phyloP scores from a whole-genome alignment of 2,888 invertebrate species.

The Camptogramma bilineatum region DNA sequence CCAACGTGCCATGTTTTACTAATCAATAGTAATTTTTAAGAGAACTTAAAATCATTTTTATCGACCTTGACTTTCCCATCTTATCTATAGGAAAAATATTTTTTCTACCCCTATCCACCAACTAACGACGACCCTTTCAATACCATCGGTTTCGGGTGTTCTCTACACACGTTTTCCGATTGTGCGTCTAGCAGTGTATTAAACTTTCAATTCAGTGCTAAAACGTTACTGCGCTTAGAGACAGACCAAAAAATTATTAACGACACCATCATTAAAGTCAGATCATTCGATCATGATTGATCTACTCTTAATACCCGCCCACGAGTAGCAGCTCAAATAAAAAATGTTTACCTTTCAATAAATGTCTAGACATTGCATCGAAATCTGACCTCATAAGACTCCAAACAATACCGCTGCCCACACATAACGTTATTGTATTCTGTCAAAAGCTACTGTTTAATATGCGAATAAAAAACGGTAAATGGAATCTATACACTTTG shows the following conservation, averaged over 20 bases:
- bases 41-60: too few species aligned
- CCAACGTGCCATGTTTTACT: too few species aligned
- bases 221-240: neutral
- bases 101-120: too few species aligned
- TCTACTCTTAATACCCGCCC: conserved; percentile 62
- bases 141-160: too few species aligned
- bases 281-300: conserved; percentile 60
- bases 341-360: conserved; percentile 69
- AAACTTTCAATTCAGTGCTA: neutral
- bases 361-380: conserved; percentile 72
- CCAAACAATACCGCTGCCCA: conserved; percentile 72
- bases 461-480: conserved; percentile 64
- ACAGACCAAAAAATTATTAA: conserved; percentile 6
- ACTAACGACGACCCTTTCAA: too few species aligned
- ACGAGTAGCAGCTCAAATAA: conserved; percentile 62
- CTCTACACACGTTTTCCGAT: too few species aligned
- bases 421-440: conserved; percentile 59
- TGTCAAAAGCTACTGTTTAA: conserved; percentile 58
- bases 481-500: conserved; percentile 32
- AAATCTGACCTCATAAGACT: conserved; percentile 52
- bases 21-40: too few species aligned
- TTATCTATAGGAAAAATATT: too few species aligned
- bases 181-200: neutral
- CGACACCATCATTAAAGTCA: conserved; percentile 31
- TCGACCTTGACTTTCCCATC: too few species aligned